Evolutionary conservation across 2,113 vertebrate genomes (phyloP).

Genomic region (Pluvianellus socialis): DNA sequence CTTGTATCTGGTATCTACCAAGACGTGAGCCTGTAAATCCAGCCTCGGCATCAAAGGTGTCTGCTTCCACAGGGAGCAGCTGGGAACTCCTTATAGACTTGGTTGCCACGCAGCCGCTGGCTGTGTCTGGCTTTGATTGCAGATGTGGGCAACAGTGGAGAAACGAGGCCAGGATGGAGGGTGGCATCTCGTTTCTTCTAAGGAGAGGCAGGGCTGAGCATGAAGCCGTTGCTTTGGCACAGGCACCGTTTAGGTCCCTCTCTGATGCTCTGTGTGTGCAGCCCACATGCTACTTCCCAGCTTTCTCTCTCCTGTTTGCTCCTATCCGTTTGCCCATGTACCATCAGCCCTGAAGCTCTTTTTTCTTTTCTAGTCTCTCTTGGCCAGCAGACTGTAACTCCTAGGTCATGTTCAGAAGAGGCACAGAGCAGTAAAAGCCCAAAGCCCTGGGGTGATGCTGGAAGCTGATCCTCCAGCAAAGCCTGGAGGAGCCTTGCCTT

Average conservation of each 20-base stretch:
- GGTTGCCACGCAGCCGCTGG: background rate
- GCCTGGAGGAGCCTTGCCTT: background rate
- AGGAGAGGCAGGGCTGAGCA: background rate
- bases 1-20: background rate
- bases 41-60: background rate
- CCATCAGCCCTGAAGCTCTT: background rate
- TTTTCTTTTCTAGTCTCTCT: background rate
- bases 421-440: background rate
- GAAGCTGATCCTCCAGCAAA: background rate
- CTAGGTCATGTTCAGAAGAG: background rate
- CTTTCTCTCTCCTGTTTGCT: background rate
- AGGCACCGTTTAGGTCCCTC: background rate
- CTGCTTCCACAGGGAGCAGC: background rate
- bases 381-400: background rate
- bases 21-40: background rate
- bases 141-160: background rate
- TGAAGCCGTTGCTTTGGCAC: background rate
- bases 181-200: background rate
- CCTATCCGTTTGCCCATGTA: background rate
- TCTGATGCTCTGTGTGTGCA: background rate
- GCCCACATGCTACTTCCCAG: background rate
- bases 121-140: background rate
- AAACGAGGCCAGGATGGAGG: background rate
- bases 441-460: background rate
- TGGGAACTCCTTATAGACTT: too few species aligned